A percentile compares a stretch with the other conserved stretches of the same genome.
These are phyloP conservation scores for Anarhynchus alexandrinus DNA, from an alignment of 2,113 vertebrate species.

Conservation along the genomic window DNA sequence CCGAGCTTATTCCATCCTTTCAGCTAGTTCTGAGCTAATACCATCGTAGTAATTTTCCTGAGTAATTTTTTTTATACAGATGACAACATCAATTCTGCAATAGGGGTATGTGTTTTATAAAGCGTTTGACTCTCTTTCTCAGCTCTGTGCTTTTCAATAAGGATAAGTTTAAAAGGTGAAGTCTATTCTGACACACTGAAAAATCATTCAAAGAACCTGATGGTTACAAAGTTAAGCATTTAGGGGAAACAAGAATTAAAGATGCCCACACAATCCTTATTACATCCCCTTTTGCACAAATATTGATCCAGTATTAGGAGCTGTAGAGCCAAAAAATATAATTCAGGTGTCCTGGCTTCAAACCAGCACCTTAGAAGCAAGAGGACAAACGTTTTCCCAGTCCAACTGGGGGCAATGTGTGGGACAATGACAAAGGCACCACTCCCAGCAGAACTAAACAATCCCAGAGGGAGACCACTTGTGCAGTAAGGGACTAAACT, in stretches of 20 bases:
- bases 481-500: background rate
- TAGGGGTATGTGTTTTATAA: background rate
- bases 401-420: fast-evolving
- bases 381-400: fast-evolving
- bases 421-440: background rate
- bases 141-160: background rate
- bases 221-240: background rate
- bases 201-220: background rate
- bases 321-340: background rate
- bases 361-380: background rate
- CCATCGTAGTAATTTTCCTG: background rate
- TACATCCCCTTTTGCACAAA: background rate
- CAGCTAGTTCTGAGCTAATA: background rate
- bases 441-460: background rate
- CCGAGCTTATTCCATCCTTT: background rate
- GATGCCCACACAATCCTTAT: background rate
- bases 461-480: background rate
- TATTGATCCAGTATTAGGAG: background rate
- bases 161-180: background rate
- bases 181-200: background rate
- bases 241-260: background rate
- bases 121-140: background rate
- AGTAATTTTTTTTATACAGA: background rate
- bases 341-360: background rate
- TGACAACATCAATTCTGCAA: background rate